Percentiles rank a stretch among this genome's conserved stretches.
Evolutionary conservation across 2,888 invertebrate species (phyloP).

Genomic region (Hermaeophaga mercurialis): DNA sequence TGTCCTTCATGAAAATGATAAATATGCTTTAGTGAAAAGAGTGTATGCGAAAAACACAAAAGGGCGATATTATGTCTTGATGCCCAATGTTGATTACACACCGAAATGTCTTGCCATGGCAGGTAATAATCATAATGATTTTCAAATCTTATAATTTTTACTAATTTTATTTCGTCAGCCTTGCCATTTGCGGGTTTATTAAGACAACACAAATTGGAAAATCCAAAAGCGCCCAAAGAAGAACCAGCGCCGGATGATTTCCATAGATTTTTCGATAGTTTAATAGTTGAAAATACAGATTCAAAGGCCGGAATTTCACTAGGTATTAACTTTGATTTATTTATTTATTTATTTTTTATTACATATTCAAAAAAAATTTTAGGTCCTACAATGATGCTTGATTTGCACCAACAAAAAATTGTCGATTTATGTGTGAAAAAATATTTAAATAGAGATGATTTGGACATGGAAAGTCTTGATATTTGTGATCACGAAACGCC

Average conservation of each 20-base stretch:
- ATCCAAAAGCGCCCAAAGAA: slow-evolving; percentile 19
- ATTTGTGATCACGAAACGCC: slow-evolving; percentile 2
- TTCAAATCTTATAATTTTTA: too few relatives aligned
- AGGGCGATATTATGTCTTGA: slow-evolving; percentile 36
- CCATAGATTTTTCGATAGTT: slow-evolving; percentile 33
- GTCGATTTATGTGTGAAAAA: slow-evolving; percentile 19
- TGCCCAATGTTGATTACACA: slow-evolving; percentile 32
- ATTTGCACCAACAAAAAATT: slow-evolving; percentile 14
- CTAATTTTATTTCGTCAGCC: too few relatives aligned
- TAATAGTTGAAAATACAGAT: slow-evolving; percentile 29
- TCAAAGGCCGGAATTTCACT: slow-evolving; percentile 31
- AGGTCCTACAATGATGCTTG: slow-evolving; percentile 27
- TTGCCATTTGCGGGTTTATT: slow-evolving; percentile 37
- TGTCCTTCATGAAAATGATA: slow-evolving; percentile 28
- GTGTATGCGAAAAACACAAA: slow-evolving; percentile 36
- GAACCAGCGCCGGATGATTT: slow-evolving; percentile 28
- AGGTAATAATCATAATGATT: background rate
- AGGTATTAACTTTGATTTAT: too few relatives aligned
- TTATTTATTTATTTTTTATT: too few relatives aligned
- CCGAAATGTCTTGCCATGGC: slow-evolving; percentile 35
- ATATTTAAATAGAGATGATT: slow-evolving; percentile 22
- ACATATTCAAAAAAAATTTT: background rate
- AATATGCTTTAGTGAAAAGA: slow-evolving; percentile 36
- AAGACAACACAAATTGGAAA: slow-evolving; percentile 20
- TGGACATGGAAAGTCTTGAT: slow-evolving; percentile 21